These are phyloP conservation scores for Coilia nasus DNA, from an alignment of 2,797 vertebrate species.

Conservation along the genomic window DNA sequence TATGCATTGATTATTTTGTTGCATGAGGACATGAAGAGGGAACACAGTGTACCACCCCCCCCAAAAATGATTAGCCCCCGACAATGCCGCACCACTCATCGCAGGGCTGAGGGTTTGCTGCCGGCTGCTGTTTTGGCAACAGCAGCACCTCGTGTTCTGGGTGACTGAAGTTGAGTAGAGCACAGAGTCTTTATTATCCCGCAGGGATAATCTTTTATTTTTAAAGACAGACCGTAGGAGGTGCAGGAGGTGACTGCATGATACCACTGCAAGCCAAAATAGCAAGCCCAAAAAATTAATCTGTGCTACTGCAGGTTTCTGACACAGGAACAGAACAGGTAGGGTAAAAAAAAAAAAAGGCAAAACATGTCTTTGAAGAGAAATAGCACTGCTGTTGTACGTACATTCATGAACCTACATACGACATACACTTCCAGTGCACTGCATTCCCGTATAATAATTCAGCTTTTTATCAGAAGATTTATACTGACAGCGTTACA, in stretches of 20 bases:
- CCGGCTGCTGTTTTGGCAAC: conserved; percentile 31
- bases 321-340: not conserved
- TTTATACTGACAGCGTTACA: not conserved
- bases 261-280: not conserved
- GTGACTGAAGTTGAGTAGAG: not conserved
- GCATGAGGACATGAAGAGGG: conserved; percentile 55
- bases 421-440: no score
- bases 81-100: conserved; percentile 18
- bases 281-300: not conserved
- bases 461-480: not conserved
- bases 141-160: not conserved
- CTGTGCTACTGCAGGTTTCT: not conserved
- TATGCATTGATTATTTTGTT: conserved; percentile 62
- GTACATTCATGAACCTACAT: no score
- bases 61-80: conserved; percentile 48
- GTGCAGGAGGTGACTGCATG: not conserved
- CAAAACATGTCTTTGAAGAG: not conserved
- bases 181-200: no score
- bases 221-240: not conserved
- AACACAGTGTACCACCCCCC: conserved; percentile 31
- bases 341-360: not conserved
- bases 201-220: no score
- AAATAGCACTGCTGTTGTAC: no score
- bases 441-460: not conserved
- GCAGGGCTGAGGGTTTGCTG: conserved; percentile 35